Conservation (phyloP, 2,888 invertebrate genomes). For the Liopterus haemorrhoidalis region DNA sequence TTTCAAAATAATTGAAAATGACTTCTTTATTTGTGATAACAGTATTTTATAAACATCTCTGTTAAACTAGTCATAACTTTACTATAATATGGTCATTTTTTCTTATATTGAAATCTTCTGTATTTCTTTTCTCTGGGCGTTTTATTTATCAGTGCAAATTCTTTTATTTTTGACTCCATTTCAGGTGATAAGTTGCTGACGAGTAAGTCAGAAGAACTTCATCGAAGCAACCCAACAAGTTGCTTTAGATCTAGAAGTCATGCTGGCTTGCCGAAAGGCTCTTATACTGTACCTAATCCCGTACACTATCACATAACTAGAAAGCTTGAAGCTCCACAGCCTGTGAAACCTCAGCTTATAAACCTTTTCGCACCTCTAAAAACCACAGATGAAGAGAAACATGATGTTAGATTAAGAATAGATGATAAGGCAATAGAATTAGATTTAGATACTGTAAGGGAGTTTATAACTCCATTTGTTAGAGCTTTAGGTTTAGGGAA, state of each 20-base stretch:
- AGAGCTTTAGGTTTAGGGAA: no score
- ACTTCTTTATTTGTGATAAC: no score
- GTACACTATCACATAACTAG: conserved; percentile 43
- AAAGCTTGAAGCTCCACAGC: conserved; percentile 34
- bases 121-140: no score
- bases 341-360: conserved; percentile 33
- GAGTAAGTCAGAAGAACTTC: conserved; percentile 7
- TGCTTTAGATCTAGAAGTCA: conserved; percentile 42
- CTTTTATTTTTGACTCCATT: no score
- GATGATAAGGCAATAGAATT: conserved; percentile 23
- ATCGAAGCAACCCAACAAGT: conserved; percentile 6
- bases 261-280: conserved; percentile 43
- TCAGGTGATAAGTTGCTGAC: conserved; percentile 27
- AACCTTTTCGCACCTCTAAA: not conserved
- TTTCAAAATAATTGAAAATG: no score
- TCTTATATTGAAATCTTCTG: no score
- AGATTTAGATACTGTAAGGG: conserved; percentile 14
- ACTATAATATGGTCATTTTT: no score
- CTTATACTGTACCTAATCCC: conserved; percentile 43
- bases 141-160: no score
- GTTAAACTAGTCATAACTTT: no score
- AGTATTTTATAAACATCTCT: no score
- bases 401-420: conserved; percentile 21
- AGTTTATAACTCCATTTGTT: no score
- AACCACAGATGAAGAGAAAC: conserved; percentile 11